A percentile compares a stretch with the other conserved stretches of the same genome.
Conservation (phyloP, 2,113 vertebrate species). For the Centropus bengalensis region DNA sequence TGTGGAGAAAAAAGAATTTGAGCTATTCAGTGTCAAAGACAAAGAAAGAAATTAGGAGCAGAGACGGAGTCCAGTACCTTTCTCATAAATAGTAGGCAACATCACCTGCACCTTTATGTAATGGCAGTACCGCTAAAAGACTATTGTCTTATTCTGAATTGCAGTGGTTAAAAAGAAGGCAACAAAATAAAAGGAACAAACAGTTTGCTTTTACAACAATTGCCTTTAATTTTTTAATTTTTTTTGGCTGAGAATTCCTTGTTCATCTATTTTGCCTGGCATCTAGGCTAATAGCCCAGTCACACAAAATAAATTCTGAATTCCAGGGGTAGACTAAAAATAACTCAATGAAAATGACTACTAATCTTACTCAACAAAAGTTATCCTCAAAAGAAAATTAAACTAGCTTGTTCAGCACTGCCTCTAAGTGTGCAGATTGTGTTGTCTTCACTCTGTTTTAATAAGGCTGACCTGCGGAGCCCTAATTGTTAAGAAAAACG, state of each 20-base stretch:
- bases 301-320: not conserved
- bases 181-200: not conserved
- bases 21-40: not conserved
- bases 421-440: not conserved
- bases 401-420: not conserved
- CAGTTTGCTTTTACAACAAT: not conserved
- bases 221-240: not conserved
- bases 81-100: not conserved
- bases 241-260: not conserved
- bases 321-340: not conserved
- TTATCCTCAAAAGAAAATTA: not conserved
- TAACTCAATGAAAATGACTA: not conserved
- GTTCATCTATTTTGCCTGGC: not conserved
- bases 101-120: not conserved
- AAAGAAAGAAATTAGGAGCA: not conserved
- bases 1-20: not conserved
- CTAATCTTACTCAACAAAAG: not conserved
- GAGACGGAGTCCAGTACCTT: not conserved
- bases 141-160: not conserved
- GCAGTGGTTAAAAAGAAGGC: not conserved
- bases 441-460: not conserved
- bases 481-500: not conserved
- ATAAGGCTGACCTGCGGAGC: not conserved
- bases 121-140: not conserved
- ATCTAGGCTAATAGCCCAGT: not conserved